phyloP scores from a whole-genome alignment of 1,140 invertebrate genomes.

The Megalopta genalis region DNA sequence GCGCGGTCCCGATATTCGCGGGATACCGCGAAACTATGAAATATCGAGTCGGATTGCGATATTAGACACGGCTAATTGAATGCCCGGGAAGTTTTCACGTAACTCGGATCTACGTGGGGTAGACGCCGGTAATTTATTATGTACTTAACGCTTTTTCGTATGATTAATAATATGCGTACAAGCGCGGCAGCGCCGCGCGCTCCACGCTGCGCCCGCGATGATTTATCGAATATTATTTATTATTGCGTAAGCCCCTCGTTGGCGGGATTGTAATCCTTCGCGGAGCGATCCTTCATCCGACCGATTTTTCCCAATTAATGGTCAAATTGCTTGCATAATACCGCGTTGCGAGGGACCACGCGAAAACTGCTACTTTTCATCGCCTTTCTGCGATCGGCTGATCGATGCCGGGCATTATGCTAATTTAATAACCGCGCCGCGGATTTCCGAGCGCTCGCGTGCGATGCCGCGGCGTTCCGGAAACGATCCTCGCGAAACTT shows the following conservation, averaged over 20 bases:
- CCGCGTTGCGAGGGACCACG: background rate
- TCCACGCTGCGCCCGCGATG: conserved; percentile 22
- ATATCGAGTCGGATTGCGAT: conserved; percentile 46
- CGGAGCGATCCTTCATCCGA: conserved; percentile 7
- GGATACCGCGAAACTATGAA: conserved; percentile 41
- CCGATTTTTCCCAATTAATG: conserved; percentile 11
- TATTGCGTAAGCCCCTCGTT: conserved; percentile 20
- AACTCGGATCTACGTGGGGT: conserved; percentile 21
- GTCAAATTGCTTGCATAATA: background rate
- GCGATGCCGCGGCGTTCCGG: background rate
- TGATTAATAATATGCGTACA: conserved; percentile 42
- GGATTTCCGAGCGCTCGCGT: background rate
- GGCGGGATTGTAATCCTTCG: conserved; percentile 21
- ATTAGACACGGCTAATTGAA: conserved; percentile 49
- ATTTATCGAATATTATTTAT: conserved; percentile 42
- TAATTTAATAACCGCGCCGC: background rate
- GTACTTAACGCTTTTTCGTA: conserved; percentile 48
- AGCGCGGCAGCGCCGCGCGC: background rate
- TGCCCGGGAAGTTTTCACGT: conserved; percentile 40
- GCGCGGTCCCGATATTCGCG: no score
- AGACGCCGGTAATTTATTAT: conserved; percentile 41
- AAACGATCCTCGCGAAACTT: background rate
- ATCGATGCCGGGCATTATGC: background rate
- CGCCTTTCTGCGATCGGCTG: background rate
- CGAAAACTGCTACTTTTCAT: conserved; percentile 1